Conservation (phyloP, 2,797 vertebrate species). For the Hippopotamyrus pictus region DNA sequence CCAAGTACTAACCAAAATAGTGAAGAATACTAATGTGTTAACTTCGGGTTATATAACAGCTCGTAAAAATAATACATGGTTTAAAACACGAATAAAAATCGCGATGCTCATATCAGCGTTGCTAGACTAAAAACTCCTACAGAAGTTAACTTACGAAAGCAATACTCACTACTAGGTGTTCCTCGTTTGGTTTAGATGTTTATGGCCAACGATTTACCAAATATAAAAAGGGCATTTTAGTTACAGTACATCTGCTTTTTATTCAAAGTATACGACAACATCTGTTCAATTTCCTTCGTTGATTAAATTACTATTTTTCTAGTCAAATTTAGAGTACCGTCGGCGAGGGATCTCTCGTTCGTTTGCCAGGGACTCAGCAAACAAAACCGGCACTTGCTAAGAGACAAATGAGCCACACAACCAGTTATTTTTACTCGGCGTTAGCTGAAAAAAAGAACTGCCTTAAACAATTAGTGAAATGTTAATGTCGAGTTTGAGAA, state of each 20-base stretch:
- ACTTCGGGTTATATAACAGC: background rate
- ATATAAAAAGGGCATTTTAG: background rate
- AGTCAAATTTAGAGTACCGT: background rate
- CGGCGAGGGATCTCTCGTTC: background rate
- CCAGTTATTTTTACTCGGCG: background rate
- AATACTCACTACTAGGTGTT: background rate
- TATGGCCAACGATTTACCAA: background rate
- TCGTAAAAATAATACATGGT: background rate
- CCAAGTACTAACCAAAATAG: background rate
- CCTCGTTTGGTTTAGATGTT: background rate
- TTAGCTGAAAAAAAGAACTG: background rate
- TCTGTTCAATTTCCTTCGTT: background rate
- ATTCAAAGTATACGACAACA: background rate
- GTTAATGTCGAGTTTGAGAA: background rate
- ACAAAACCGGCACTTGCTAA: background rate
- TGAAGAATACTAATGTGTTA: background rate
- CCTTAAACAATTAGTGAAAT: background rate
- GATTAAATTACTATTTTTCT: background rate
- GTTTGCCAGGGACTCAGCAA: background rate
- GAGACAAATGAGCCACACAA: background rate
- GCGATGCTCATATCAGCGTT: background rate
- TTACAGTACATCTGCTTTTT: background rate
- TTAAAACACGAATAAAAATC: background rate
- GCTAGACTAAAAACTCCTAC: background rate
- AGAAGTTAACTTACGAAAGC: conserved; percentile 1